Conservation (phyloP, 2,113 vertebrate species). For the Neodon shergylaensis region DNA sequence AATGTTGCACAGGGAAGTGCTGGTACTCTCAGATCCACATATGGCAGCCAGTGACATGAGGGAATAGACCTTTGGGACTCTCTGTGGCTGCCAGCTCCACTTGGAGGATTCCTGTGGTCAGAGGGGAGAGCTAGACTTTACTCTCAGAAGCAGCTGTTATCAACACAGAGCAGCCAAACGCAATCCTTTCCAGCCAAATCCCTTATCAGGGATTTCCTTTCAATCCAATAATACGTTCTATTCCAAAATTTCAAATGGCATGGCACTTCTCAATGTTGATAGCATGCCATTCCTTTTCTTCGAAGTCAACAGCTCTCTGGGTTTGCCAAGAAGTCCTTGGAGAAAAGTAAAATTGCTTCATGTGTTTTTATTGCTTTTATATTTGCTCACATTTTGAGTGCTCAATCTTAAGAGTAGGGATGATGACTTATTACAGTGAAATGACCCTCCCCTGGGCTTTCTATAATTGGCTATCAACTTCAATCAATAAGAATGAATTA, state of each 20-base stretch:
- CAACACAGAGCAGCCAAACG: background rate
- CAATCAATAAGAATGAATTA: conserved; percentile 16
- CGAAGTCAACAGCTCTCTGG: conserved; percentile 25
- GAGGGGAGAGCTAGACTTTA: background rate
- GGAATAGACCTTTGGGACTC: background rate
- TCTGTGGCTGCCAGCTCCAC: background rate
- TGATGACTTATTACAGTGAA: conserved; percentile 17
- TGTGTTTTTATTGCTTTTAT: background rate
- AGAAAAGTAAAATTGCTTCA: background rate
- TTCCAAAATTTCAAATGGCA: conserved; percentile 23
- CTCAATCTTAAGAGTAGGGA: background rate
- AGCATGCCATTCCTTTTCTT: background rate
- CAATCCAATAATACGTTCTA: conserved; percentile 12
- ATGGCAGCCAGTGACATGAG: conserved; percentile 9
- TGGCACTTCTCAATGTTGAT: background rate
- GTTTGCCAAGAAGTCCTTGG: background rate
- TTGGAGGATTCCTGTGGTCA: conserved; percentile 26
- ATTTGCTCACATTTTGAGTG: background rate
- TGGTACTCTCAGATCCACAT: background rate
- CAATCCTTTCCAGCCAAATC: conserved; percentile 21
- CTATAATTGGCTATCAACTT: background rate
- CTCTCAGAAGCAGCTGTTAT: conserved; percentile 49
- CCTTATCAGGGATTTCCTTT: conserved; percentile 50
- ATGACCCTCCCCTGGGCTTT: background rate
- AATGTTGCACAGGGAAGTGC: background rate